Base-by-base conservation (phyloP, 2,888 invertebrate species). In the Synanthedon andrenaeformis region DNA sequence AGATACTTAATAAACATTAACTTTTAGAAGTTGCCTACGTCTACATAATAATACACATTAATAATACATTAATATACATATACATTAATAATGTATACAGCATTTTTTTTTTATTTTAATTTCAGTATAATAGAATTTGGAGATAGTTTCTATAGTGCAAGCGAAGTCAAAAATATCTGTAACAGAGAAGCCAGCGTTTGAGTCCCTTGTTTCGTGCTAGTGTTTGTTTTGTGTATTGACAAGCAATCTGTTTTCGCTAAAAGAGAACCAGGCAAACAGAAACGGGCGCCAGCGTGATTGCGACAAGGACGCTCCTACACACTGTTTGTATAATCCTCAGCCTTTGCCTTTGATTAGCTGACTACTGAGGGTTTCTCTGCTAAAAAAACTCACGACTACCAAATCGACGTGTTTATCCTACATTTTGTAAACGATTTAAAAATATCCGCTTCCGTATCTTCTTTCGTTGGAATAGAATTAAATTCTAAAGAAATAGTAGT, bases 161-260 rank as follows among this genome's bases (percentile, higher is more conserved):
- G 35, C 35, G 3, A 35, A 35, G 10, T 35, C 62, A 62, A 62
- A 67, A 70, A 66, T 64, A 60, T 65, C 64, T 66, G 54, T 54
- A 65, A 62, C 65, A 69, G 74, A 67, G 65, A 67, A 69, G 72
- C 67, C 35, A 35, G 35, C 35, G 35, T 35, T 66, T 60, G 62
- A 60, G 59, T 62, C 64, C 62, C 69, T 74, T 76, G 74, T 76
- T 76, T 69, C 65, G 68, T 69, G 67, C 66, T 62, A 65, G 52
- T 79, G 72, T 82, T 82, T 81, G 66, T 70, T 65, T 66, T 72
- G 68, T 73, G 67, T 83, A 77, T 83, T 82, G 82, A 82, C 82
- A 80, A 76, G 76, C 79, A 76, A 79, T 80, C 69, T 69, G 74
- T 79, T 78, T 74, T 70, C 71, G 68, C 71, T 72, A 72, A 75